These are phyloP conservation scores for Champsocephalus gunnari DNA, from an alignment of 2,797 vertebrate species.

Conservation along the genomic window DNA sequence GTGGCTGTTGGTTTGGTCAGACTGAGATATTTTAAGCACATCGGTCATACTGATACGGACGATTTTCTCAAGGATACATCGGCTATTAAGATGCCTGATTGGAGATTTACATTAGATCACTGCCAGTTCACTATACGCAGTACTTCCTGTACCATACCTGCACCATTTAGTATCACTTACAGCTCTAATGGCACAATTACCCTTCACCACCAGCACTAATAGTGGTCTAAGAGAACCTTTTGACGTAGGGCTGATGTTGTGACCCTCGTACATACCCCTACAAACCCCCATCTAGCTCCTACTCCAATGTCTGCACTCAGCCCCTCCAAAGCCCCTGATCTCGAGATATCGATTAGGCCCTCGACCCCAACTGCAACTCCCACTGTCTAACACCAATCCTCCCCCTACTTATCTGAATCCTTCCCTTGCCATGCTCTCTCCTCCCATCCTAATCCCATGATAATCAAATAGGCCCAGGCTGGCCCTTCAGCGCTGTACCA, in stretches of 20 bases:
- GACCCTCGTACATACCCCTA: constrained; percentile 72
- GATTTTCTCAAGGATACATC: constrained; percentile 79
- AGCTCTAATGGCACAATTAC: constrained; percentile 82
- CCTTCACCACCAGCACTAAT: constrained; percentile 81
- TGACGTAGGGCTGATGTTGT: constrained; percentile 72
- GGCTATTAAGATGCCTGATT: constrained; percentile 76
- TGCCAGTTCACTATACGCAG: constrained; percentile 59
- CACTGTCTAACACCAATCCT: constrained; percentile 45
- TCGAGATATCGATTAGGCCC: constrained; percentile 76
- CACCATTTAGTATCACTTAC: constrained; percentile 80
- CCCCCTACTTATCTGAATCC: constrained; percentile 63
- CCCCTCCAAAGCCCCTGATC: constrained; percentile 61
- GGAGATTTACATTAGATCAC: constrained; percentile 75
- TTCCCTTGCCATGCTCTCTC: constrained; percentile 53
- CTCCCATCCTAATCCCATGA: constrained; percentile 68
- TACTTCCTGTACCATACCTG: constrained; percentile 77
- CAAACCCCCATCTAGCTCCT: constrained; percentile 61
- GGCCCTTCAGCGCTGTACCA: constrained; percentile 75
- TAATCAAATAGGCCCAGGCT: constrained; percentile 81
- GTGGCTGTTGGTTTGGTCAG: constrained; percentile 35
- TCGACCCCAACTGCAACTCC: constrained; percentile 63
- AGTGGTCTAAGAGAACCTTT: constrained; percentile 75
- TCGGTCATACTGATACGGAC: constrained; percentile 59
- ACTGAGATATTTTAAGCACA: constrained; percentile 49
- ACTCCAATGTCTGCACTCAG: constrained; percentile 66